These are phyloP conservation scores for Metopolophium dirhodum DNA, from an alignment of 1,140 invertebrate genomes.

Conservation along the genomic window DNA sequence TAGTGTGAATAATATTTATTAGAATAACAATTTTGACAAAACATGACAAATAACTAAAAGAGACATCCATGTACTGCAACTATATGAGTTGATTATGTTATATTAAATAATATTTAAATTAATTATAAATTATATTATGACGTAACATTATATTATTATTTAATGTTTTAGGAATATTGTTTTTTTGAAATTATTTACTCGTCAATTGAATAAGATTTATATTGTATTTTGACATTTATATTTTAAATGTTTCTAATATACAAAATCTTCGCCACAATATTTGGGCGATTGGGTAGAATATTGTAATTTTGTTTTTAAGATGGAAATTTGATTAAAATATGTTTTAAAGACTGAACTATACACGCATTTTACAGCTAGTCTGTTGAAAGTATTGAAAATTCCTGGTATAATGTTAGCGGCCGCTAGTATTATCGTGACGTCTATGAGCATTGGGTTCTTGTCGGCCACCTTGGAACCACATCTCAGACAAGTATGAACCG, in stretches of 20 bases:
- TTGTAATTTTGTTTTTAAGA: neutral
- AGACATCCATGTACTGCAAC: neutral
- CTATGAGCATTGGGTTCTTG: conserved; percentile 82
- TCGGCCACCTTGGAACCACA: conserved; percentile 84
- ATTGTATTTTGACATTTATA: neutral
- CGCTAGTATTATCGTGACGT: conserved; percentile 75
- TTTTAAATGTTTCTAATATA: neutral
- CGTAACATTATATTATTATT: too few relatives aligned
- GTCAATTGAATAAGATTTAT: too few relatives aligned
- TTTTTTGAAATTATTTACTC: too few relatives aligned
- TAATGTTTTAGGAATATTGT: too few relatives aligned
- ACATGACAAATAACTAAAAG: neutral
- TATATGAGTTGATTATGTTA: neutral
- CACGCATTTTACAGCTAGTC: conserved; percentile 66
- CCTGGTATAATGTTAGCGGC: conserved; percentile 74
- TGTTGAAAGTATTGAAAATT: conserved; percentile 70
- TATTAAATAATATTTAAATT: neutral
- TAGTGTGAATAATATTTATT: neutral
- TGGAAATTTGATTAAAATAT: neutral
- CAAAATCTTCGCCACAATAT: neutral
- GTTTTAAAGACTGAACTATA: neutral
- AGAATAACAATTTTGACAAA: neutral
- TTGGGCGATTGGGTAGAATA: neutral
- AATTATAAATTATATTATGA: too few relatives aligned
- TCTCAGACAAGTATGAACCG: conserved; percentile 69